Evolutionary conservation across 2,888 invertebrate genomes (phyloP), one percentile per base, ranked within the genome.

Genomic region (Acleris sparsana): DNA sequence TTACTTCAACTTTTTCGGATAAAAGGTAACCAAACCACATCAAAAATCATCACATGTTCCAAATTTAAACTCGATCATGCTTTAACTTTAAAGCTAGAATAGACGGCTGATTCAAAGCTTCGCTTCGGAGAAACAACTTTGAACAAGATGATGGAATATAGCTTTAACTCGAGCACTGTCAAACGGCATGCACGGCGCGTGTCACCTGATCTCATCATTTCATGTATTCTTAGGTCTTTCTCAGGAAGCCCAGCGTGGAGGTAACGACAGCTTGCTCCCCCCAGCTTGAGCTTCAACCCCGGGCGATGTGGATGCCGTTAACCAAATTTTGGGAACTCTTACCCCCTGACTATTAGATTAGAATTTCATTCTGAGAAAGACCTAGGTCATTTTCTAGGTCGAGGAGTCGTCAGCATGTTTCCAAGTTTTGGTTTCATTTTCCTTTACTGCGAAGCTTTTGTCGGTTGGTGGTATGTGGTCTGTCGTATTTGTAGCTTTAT

Each of bases 161-260:
- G 39, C 39, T 39, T 39, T 39, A 39, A 39, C 39, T 43, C 51
- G 59, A 59, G 85, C 87, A 88, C 88, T 79, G 73, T 80, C 81
- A 79, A 80, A 76, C 78, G 80, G 88, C 88, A 85, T 81, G 87
- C 90, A 89, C 88, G 80, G 70, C 69, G 74, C 73, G 80, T 77
- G 75, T 82, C 86, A 86, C 85, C 74, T 85, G 84, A 86, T 90
- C 87, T 91, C 92, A 92, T 91, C 89, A 84, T 79, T 82, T 80
- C 91, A 89, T 88, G 89, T 79, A 89, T 92, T 87, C 92, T 89
- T 92, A 92, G 92, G 92, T 92, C 92, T 92, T 92, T 92, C 92
- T 92, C 92, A 92, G 92, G 92, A 87, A 84, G 79, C 86, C 79
- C 83, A 87, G 78, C 89, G 84, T 71, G 89, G 92, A 92, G 92